These are phyloP conservation scores for Chascanopsetta lugubris DNA, from an alignment of 2,113 vertebrate species.

Conservation along the genomic window DNA sequence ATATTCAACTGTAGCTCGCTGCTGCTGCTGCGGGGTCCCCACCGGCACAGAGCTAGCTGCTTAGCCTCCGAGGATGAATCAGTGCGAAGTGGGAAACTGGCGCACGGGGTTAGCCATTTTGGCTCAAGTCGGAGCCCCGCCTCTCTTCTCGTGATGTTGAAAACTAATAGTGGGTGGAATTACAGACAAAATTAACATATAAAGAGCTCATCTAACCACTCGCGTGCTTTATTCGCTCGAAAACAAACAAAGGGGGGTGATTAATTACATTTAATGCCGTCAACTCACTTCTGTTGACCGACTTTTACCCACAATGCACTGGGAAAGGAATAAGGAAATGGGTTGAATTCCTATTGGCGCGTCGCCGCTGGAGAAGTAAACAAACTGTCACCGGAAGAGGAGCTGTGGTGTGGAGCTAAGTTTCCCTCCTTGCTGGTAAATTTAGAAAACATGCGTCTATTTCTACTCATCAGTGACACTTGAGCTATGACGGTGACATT, in stretches of 20 bases:
- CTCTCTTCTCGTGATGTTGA: slow-evolving; percentile 31
- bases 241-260: not conserved
- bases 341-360: slow-evolving; percentile 45
- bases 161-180: not conserved
- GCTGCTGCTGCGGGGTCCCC: slow-evolving; percentile 40
- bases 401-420: not conserved
- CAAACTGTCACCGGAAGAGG: not conserved
- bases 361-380: slow-evolving; percentile 4
- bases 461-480: not conserved
- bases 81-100: slow-evolving; percentile 63
- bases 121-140: slow-evolving; percentile 58
- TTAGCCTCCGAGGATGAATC: slow-evolving; percentile 60
- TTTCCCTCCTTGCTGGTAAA: fast-evolving
- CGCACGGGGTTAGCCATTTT: slow-evolving; percentile 55
- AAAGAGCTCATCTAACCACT: too few relatives aligned
- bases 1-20: slow-evolving; percentile 64
- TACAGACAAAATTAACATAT: too few relatives aligned
- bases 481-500: not conserved
- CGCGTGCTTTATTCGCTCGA: too few relatives aligned
- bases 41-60: slow-evolving; percentile 34
- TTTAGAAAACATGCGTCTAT: too few relatives aligned
- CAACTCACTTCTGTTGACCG: slow-evolving; percentile 19
- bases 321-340: slow-evolving; percentile 64
- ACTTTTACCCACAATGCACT: slow-evolving; percentile 68
- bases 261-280: not conserved